Percentiles rank a stretch among this genome's conserved stretches.
phyloP scores from a whole-genome alignment of 2,888 invertebrate genomes.

The Nomada hirtipes region DNA sequence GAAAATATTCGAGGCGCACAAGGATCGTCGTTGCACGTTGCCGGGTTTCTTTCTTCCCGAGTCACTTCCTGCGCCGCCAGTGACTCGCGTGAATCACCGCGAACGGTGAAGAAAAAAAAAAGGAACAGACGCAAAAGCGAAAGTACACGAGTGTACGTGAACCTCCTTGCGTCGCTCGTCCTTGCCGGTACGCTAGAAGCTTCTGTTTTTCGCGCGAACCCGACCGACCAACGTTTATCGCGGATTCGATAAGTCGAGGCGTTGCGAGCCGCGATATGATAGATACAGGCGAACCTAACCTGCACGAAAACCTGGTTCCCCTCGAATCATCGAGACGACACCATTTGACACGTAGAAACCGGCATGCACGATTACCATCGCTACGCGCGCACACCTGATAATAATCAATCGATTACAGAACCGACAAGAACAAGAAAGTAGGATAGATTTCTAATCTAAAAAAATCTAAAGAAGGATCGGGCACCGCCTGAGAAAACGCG shows the following conservation, averaged over 20 bases:
- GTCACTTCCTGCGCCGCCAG: constrained; percentile 69
- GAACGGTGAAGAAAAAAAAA: constrained; percentile 44
- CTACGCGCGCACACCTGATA: neutral
- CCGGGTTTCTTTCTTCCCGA: constrained; percentile 67
- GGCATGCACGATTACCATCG: neutral
- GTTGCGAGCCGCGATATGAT: neutral
- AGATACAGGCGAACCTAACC: constrained; percentile 39
- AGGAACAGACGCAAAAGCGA: constrained; percentile 42
- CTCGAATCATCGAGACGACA: constrained; percentile 1
- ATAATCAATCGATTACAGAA: neutral
- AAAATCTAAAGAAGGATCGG: constrained; percentile 25
- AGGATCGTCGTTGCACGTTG: constrained; percentile 46
- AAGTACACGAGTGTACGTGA: constrained; percentile 34
- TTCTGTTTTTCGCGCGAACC: constrained; percentile 24
- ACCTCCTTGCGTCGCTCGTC: neutral
- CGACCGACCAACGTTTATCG: constrained; percentile 27
- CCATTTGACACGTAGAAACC: constrained; percentile 38
- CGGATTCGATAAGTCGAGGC: constrained; percentile 22
- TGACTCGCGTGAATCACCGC: constrained; percentile 71
- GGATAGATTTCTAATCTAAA: neutral
- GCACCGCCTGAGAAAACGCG: constrained; percentile 61
- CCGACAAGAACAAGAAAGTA: neutral
- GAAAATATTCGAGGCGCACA: constrained; percentile 42
- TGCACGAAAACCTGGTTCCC: constrained; percentile 7
- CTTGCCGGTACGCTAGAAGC: neutral